Base-by-base conservation (phyloP, 2,797 vertebrate species). In the Falco naumanni region DNA sequence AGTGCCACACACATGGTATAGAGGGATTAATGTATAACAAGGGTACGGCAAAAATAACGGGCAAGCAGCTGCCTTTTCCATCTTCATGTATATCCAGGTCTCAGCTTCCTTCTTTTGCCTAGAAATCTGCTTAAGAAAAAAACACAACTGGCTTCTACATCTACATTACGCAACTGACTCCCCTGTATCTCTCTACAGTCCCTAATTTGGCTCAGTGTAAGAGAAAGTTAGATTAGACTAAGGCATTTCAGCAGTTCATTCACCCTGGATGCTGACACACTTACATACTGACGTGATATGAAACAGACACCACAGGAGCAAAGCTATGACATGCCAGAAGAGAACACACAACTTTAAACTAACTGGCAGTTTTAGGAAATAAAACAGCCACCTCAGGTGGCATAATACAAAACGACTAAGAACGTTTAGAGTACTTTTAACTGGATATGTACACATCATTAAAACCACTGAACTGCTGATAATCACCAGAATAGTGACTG, bases 201-300 rank as follows among this genome's bases (percentile, higher is more conserved):
- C 65, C 54, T 41, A 29, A 29, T 29, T 41, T 34, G 78, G 50
- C 81, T 69, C 39, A 28, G 54, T 7, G n/a, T 5, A 53, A 85
- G 71, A 39, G 80, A 59, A 72, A 90, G 59, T 29, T 5, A 28
- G 66, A 60, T 34, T 10, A 51, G 51, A 34, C 1, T 9, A 13
- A 37, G 53, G 81, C 2, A 1, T 66, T 54, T 26, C 61, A 31
- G 57, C n/a, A 16, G 85, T 28, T 61, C 33, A 1, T 18, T 50
- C 41, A 37, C 54, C 70, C 71, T 25, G 16, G 47, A 22, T 11
- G 41, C 80, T 54, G 84, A 78, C 76, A 68, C 54, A 33, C 34
- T 63, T 13, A 41, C 34, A 8, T 13, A 12, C 2, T 0, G 24
- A 20, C 1, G 0, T 25, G 83, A 76, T 4, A 53, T 0, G 3